phyloP scores from a whole-genome alignment of 2,888 invertebrate species.

The Bombylius major region DNA sequence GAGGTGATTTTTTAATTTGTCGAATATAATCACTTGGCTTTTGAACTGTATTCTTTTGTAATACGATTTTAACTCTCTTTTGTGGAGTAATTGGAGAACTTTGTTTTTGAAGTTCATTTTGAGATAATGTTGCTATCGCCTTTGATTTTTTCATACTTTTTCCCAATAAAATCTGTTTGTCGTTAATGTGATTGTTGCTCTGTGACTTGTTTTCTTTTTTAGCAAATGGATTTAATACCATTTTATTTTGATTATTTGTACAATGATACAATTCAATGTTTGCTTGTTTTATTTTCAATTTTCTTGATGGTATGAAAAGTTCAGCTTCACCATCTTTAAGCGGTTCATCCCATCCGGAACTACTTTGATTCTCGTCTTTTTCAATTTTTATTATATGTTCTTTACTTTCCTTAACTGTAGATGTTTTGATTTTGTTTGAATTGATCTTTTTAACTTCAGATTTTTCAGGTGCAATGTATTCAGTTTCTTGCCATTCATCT shows the following conservation, averaged over 20 bases:
- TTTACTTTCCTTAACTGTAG: background rate
- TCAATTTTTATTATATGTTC: background rate
- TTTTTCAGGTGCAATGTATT: too few relatives aligned
- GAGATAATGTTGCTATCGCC: background rate
- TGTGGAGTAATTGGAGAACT: background rate
- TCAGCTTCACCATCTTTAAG: constrained; percentile 36
- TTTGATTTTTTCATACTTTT: constrained; percentile 12
- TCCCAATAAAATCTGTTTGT: constrained; percentile 4
- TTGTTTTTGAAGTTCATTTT: background rate
- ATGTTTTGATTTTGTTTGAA: background rate
- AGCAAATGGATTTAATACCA: constrained; percentile 21
- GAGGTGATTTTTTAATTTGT: constrained; percentile 57
- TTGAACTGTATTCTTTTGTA: constrained; percentile 58
- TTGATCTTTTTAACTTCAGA: too few relatives aligned
- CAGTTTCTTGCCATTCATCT: too few relatives aligned
- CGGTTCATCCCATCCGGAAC: constrained; percentile 35
- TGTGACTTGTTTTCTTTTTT: constrained; percentile 11
- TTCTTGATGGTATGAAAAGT: constrained; percentile 28
- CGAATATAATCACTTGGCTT: constrained; percentile 59
- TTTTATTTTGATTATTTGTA: constrained; percentile 15
- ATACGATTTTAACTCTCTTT: constrained; percentile 61
- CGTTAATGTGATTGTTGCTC: background rate
- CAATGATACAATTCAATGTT: constrained; percentile 22
- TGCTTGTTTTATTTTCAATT: constrained; percentile 25
- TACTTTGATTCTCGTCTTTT: background rate